Conservation (phyloP, 2,113 vertebrate species). For the Brevimyrus niger region DNA sequence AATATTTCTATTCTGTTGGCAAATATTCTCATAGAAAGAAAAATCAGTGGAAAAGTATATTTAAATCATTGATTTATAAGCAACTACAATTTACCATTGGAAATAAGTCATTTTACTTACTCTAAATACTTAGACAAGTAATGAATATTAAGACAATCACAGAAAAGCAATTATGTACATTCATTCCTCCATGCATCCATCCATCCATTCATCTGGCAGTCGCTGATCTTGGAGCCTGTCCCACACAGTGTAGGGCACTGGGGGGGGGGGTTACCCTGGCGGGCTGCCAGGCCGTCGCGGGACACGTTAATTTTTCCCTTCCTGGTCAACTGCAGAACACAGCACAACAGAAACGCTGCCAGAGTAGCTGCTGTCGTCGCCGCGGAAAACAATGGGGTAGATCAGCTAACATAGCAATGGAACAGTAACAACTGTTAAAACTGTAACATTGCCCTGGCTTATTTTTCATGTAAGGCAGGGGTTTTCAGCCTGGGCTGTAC, state of each 20-base stretch:
- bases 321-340: background rate
- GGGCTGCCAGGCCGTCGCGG: background rate
- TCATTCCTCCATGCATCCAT: background rate
- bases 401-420: background rate
- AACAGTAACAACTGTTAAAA: background rate
- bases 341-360: background rate
- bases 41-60: background rate
- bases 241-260: background rate
- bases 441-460: background rate
- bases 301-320: background rate
- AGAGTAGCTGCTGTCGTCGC: background rate
- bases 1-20: background rate
- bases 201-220: background rate
- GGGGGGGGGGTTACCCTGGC: background rate
- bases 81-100: background rate
- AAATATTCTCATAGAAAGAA: conserved; percentile 1
- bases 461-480: background rate
- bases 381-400: background rate
- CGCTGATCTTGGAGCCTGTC: background rate
- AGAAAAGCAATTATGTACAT: background rate
- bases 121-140: background rate
- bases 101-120: background rate
- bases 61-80: conserved; percentile 18
- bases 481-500: background rate
- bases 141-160: background rate